Percentiles rank a stretch among this genome's conserved stretches.
These are phyloP conservation scores for Zingel zingel DNA, from an alignment of 2,113 vertebrate species.

Conservation along the genomic window DNA sequence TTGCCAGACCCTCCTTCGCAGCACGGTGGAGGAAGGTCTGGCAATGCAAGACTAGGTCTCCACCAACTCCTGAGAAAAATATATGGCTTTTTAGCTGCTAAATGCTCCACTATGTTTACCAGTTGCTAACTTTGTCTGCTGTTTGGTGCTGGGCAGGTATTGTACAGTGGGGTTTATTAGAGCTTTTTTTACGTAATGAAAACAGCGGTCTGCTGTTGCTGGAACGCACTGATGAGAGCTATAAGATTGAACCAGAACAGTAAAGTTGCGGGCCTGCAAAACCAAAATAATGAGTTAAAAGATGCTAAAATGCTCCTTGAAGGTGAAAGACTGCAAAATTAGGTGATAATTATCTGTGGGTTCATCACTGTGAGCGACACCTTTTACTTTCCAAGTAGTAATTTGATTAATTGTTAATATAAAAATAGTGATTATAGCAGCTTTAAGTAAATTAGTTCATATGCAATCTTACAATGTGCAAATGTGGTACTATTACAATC, in stretches of 20 bases:
- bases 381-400: not conserved
- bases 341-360: not conserved
- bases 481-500: not conserved
- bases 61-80: too few species aligned
- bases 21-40: too few species aligned
- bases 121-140: too few species aligned
- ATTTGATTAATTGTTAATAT: not conserved
- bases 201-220: not conserved
- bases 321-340: not conserved
- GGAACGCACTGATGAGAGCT: not conserved
- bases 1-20: too few species aligned
- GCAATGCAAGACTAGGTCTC: too few species aligned
- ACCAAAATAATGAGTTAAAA: not conserved
- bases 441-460: not conserved
- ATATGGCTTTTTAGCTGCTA: too few species aligned
- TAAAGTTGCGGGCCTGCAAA: not conserved
- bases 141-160: too few species aligned
- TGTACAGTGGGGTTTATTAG: not conserved
- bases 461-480: not conserved
- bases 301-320: not conserved
- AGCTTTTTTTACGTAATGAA: not conserved
- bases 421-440: not conserved
- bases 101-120: too few species aligned
- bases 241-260: not conserved
- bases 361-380: not conserved